A percentile compares a stretch with the other conserved stretches of the same genome.
Evolutionary conservation across 2,113 vertebrate genomes (phyloP).

Genomic region (Phoenicopterus ruber): DNA sequence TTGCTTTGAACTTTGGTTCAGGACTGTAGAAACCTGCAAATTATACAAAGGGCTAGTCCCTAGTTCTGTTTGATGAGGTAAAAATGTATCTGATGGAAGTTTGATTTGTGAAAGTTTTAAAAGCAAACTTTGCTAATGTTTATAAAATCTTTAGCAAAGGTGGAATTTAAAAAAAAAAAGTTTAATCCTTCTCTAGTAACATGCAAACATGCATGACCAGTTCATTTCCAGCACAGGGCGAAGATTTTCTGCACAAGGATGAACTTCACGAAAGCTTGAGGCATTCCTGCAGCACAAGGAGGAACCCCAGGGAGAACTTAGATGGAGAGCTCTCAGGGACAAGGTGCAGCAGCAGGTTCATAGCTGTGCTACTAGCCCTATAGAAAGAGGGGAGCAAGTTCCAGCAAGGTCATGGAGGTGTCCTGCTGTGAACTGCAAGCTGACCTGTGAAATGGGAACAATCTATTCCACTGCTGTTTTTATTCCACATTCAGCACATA

Average conservation of each 20-base stretch:
- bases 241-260: neutral
- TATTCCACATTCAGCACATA: neutral
- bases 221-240: neutral
- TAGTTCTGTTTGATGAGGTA: neutral
- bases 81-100: neutral
- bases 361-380: neutral
- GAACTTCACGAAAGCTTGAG: neutral
- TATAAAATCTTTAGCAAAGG: neutral
- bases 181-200: neutral
- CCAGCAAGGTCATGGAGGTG: neutral
- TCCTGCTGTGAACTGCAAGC: neutral
- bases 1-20: neutral
- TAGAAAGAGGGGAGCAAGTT: neutral
- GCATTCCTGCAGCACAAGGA: neutral
- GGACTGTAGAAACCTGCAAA: neutral
- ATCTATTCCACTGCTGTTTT: neutral
- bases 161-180: neutral
- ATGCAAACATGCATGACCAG: neutral
- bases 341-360: neutral
- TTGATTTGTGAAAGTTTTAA: neutral
- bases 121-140: neutral
- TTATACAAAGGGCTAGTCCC: neutral
- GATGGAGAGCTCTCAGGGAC: neutral
- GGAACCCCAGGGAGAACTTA: neutral
- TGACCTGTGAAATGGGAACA: neutral